These are phyloP conservation scores for Oxystoma pomonae DNA, from an alignment of 2,888 invertebrate species.

Conservation along the genomic window DNA sequence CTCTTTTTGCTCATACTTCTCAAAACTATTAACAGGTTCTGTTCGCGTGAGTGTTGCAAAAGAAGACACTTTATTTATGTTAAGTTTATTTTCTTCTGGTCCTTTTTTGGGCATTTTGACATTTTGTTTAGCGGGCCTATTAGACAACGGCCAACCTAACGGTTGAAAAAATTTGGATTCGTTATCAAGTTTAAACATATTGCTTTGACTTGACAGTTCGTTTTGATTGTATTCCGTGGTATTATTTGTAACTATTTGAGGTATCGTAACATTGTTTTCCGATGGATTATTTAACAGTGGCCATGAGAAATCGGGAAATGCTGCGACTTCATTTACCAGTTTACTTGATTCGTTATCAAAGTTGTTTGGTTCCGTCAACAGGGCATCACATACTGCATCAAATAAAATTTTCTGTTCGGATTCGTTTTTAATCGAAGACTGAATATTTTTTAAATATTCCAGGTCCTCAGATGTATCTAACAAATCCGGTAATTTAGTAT, in stretches of 20 bases:
- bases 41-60: too few relatives aligned
- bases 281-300: too few relatives aligned
- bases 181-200: not conserved
- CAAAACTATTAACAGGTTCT: not conserved
- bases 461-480: constrained; percentile 26
- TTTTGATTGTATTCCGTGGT: too few relatives aligned
- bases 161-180: not conserved
- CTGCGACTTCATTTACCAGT: not conserved
- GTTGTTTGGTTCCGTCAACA: constrained; percentile 18
- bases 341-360: not conserved
- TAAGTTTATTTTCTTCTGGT: too few relatives aligned
- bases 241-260: too few relatives aligned
- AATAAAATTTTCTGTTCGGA: constrained; percentile 20
- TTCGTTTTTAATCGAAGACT: constrained; percentile 18
- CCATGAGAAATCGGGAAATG: too few relatives aligned
- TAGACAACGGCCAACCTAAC: too few relatives aligned
- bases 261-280: too few relatives aligned
- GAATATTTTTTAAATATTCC: constrained; percentile 21
- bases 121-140: too few relatives aligned
- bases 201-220: too few relatives aligned
- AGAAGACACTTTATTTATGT: too few relatives aligned
- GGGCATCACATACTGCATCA: constrained; percentile 30
- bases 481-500: constrained; percentile 21
- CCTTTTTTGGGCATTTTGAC: too few relatives aligned
- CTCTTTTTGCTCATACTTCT: not conserved